A percentile compares a stretch with the other conserved stretches of the same genome.
phyloP scores from a whole-genome alignment of 2,113 vertebrate species.

The Cercopithecus mona region DNA sequence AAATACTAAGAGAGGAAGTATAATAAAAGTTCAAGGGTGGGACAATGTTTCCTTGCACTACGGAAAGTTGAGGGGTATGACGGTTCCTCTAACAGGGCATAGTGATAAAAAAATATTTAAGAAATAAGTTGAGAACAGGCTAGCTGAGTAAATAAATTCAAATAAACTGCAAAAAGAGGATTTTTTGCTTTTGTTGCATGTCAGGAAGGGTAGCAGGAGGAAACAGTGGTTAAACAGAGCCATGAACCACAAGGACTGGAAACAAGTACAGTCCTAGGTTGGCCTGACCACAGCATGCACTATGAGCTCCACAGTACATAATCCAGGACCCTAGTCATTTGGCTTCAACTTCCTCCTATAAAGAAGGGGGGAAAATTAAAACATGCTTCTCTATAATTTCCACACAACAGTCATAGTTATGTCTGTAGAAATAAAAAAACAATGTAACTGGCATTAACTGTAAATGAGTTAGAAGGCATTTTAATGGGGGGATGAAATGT shows the following conservation, averaged over 20 bases:
- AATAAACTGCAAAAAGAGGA: background rate
- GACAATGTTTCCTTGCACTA: background rate
- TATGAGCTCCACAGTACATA: background rate
- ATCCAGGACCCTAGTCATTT: background rate
- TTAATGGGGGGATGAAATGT: background rate
- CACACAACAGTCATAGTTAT: background rate
- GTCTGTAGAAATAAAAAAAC: background rate
- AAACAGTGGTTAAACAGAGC: background rate
- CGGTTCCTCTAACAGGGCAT: background rate
- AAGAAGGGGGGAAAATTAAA: background rate
- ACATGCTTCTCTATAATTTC: background rate
- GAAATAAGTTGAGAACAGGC: background rate
- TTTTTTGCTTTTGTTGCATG: background rate
- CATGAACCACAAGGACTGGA: background rate
- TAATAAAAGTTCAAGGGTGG: background rate
- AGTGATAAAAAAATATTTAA: background rate
- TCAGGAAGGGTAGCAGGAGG: background rate
- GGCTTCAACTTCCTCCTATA: background rate
- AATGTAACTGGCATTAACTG: background rate
- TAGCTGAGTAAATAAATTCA: background rate
- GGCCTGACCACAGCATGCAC: background rate
- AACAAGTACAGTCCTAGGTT: background rate
- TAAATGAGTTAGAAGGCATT: background rate
- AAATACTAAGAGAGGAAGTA: background rate
- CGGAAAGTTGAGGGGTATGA: background rate